These are phyloP conservation scores for Salticus scenicus DNA, from an alignment of 2,888 invertebrate genomes.

Conservation along the genomic window DNA sequence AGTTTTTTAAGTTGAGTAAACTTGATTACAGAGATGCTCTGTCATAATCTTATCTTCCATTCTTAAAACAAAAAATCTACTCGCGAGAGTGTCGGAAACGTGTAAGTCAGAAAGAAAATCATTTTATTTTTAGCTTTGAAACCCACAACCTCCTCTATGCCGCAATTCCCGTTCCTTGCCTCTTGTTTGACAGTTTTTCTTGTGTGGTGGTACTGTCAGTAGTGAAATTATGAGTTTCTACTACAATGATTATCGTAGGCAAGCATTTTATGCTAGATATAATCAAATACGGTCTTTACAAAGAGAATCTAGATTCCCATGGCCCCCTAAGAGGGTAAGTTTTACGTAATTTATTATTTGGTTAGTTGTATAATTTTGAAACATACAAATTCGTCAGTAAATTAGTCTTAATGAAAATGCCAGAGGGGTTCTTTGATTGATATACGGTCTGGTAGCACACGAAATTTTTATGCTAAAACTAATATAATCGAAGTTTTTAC, in stretches of 20 bases:
- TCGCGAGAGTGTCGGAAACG: not conserved
- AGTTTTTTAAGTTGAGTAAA: too few relatives aligned
- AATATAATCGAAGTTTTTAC: too few relatives aligned
- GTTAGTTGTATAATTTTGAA: too few relatives aligned
- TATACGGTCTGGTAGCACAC: too few relatives aligned
- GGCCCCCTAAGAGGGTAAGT: constrained; percentile 35
- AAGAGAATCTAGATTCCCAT: not conserved
- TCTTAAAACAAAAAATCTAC: not conserved
- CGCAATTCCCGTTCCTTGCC: not conserved
- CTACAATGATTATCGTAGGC: not conserved
- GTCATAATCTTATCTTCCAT: not conserved
- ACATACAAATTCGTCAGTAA: too few relatives aligned
- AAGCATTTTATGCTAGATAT: not conserved
- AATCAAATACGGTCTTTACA: not conserved
- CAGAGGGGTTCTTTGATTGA: too few relatives aligned
- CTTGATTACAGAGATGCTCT: too few relatives aligned
- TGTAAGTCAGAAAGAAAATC: not conserved
- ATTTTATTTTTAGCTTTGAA: not conserved
- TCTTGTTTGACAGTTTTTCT: not conserved
- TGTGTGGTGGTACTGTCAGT: not conserved
- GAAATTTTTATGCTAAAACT: too few relatives aligned
- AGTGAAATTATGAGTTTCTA: not conserved
- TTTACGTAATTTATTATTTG: too few relatives aligned
- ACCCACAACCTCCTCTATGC: not conserved
- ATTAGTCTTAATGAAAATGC: too few relatives aligned